Evolutionary conservation across 2,797 vertebrate species (phyloP).

Genomic region (Glossophaga mutica): DNA sequence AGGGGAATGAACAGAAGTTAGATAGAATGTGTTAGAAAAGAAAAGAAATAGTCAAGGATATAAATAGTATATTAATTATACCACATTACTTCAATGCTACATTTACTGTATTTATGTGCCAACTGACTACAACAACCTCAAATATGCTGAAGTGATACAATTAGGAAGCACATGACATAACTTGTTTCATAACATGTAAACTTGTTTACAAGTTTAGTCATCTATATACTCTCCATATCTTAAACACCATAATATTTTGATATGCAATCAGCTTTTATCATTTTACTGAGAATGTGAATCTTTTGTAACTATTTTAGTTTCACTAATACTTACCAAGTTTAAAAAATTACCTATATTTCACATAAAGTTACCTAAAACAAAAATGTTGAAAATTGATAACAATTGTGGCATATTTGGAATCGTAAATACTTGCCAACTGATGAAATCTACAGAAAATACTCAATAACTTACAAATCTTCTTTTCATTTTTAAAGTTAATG

Average conservation of each 20-base stretch:
- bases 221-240: neutral
- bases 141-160: neutral
- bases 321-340: neutral
- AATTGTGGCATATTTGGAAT: neutral
- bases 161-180: neutral
- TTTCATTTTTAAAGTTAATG: neutral
- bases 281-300: neutral
- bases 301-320: constrained; percentile 13
- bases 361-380: neutral
- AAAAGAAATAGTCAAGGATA: neutral
- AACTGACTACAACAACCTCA: neutral
- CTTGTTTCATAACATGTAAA: no score
- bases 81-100: neutral
- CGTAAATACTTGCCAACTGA: neutral
- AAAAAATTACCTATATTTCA: neutral
- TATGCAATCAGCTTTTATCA: neutral
- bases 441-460: neutral
- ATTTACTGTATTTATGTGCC: neutral
- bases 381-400: neutral
- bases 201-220: neutral
- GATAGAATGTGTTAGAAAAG: neutral
- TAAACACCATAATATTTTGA: neutral
- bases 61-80: neutral
- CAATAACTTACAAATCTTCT: neutral
- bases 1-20: neutral